phyloP scores from a whole-genome alignment of 2,113 vertebrate species.

The Antechinus flavipes region DNA sequence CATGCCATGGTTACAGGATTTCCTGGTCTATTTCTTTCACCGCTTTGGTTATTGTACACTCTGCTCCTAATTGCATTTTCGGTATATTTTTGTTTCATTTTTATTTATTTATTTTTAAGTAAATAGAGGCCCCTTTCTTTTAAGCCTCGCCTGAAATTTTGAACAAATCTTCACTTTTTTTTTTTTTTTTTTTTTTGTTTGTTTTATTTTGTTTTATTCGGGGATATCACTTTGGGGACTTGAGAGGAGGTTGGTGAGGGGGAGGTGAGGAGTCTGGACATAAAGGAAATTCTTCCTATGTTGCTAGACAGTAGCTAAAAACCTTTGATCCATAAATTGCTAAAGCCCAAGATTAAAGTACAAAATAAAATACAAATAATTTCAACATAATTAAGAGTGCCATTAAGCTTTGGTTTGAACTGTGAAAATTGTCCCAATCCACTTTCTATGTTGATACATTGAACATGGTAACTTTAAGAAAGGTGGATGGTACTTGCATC shows the following conservation, averaged over 20 bases:
- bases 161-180: slow-evolving; percentile 65
- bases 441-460: slow-evolving; percentile 74
- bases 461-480: slow-evolving; percentile 79
- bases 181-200: slow-evolving; percentile 52
- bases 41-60: slow-evolving; percentile 88
- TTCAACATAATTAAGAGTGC: slow-evolving; percentile 49
- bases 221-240: slow-evolving; percentile 8
- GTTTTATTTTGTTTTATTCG: slow-evolving; percentile 61
- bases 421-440: slow-evolving; percentile 76
- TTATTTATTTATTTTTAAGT: slow-evolving; percentile 20
- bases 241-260: not conserved
- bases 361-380: slow-evolving; percentile 47
- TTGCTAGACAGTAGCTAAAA: slow-evolving; percentile 75
- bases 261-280: slow-evolving; percentile 50
- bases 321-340: slow-evolving; percentile 72
- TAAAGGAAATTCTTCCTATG: slow-evolving; percentile 74
- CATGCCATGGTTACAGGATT: slow-evolving; percentile 96
- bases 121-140: slow-evolving; percentile 82
- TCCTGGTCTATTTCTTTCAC: slow-evolving; percentile 90
- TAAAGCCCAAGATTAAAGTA: slow-evolving; percentile 76
- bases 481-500: slow-evolving; percentile 77
- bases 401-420: slow-evolving; percentile 79
- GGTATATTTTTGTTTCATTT: slow-evolving; percentile 83
- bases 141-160: slow-evolving; percentile 83
- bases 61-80: slow-evolving; percentile 85